Base-by-base conservation (phyloP, 2,888 invertebrate species). In the Drosophila infuscata region DNA sequence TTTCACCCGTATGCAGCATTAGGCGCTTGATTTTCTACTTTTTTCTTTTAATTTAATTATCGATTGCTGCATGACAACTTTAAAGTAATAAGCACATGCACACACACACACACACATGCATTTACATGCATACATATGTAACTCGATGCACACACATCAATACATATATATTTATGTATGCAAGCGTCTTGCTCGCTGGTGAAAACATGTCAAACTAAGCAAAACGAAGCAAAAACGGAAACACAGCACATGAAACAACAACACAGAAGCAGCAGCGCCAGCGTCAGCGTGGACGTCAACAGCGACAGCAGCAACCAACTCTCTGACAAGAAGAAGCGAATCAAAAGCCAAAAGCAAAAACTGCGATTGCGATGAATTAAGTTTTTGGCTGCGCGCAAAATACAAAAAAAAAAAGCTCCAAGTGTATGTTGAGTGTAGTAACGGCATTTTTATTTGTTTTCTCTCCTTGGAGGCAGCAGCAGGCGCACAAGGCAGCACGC, bases 351-450 rank as follows among this genome's bases (percentile, higher is more conserved):
- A 86, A 83, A 86, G 89, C 59, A 83, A 83, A 83, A 85, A 81
- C 83, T 82, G 70, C 70, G 72, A 78, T 77, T 81, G 82, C 79
- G 71, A 76, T 83, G 83, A 88, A 88, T 89, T 89, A 87, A 88
- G 71, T 82, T 85, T 74, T 81, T 76, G 81, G 62, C 70, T 70
- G 78, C 67, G 76, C 76, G 71, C 76, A 70, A 72, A 74, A 74
- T 65, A 51, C 62, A 57, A 58, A 53, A 65, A 29, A 29, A 43
- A 54, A 69, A 53, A 73, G 72, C 59, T 66, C 61, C 12, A 58
- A 62, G 20, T 41, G 41, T 46, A 36, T 58, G 33, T 49, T 46
- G 54, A 62, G 35, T 68, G 61, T 67, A 64, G 77, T 81, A 79
- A 79, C 78, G 82, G 78, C 52, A 77, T 65, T 78, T 78, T 72